Base-by-base conservation (phyloP, 2,113 vertebrate genomes). In the Prietella phreatophila region DNA sequence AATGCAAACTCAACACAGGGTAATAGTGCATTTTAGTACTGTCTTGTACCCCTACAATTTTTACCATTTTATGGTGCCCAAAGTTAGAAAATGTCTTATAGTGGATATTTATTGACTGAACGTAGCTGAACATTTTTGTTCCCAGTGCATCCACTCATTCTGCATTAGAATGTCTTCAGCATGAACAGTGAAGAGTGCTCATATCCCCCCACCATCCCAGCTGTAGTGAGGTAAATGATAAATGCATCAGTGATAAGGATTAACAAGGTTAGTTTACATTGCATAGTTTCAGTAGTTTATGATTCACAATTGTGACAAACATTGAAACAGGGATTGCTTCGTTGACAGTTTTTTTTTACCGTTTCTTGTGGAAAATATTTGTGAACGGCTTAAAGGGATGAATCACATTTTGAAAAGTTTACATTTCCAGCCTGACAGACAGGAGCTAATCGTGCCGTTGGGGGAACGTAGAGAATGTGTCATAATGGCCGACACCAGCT, bases 401-500 rank as follows among this genome's bases (percentile, higher is more conserved):
- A 89, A 87, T 79, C 83, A 80, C 83, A 53, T 83, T 87, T 88
- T 88, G 75, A 88, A 87, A 91, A 89, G 88, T 90, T 90, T 89
- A 89, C 83, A 91, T 85, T 91, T 91, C 71, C 83, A 83, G 86
- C 83, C 86, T 91, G 90, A 89, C 88, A 91, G 90, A 87, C 90
- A 89, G 85, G 85, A 85, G 90, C 85, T 87, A 90, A 90, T 87
- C 78, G 83, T 75, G 82, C 83, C 73, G 76, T 87, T 91, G 83
- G 86, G 80, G 83, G 53, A 87, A 87, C 86, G 78, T 84, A 91
- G 93, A 91, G 93, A 94, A 93, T 91, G 93, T 94, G 94, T 93
- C 94, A 91, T 93, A 90, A 90, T 94, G 93, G 93, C 93, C 94
- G 93, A 95, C 94, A 92, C 88, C 42, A 93, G 93, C 95, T 96